A percentile compares a stretch with the other conserved stretches of the same genome.
Conservation (phyloP, 2,888 invertebrate genomes). For the Ichneumon xanthorius region DNA sequence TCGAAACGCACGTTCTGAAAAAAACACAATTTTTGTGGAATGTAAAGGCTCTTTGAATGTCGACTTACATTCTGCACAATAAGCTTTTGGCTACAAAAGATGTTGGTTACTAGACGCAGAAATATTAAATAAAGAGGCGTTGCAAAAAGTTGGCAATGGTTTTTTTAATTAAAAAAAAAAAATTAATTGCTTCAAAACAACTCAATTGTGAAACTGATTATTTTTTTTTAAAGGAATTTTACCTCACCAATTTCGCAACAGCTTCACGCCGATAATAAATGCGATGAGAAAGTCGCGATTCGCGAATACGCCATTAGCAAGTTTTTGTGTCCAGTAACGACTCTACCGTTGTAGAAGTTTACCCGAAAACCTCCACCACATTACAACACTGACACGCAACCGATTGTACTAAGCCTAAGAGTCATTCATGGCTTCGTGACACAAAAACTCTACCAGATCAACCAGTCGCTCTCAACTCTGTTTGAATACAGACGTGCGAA, state of each 20-base stretch:
- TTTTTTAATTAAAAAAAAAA: neutral
- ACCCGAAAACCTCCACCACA: no score
- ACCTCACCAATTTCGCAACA: neutral
- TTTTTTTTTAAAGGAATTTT: neutral
- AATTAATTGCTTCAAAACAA: neutral
- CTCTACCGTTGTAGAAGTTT: no score
- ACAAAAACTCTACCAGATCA: no score
- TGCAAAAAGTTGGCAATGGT: neutral
- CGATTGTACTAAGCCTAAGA: no score
- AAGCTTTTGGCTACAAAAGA: neutral
- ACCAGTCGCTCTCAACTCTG: no score
- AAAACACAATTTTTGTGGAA: neutral
- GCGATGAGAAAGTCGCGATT: neutral
- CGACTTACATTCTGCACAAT: neutral
- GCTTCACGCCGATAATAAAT: neutral
- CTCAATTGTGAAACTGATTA: neutral
- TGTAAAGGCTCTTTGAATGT: neutral
- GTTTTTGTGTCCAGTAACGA: neutral
- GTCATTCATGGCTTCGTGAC: no score
- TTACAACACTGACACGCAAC: no score
- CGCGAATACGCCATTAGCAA: neutral
- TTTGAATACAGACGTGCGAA: no score
- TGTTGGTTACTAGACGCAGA: neutral
- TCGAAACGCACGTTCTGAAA: neutral
- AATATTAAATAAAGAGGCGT: neutral